A percentile compares a stretch with the other conserved stretches of the same genome.
phyloP scores from a whole-genome alignment of 2,113 vertebrate genomes.

The Mystacornis crossleyi region DNA sequence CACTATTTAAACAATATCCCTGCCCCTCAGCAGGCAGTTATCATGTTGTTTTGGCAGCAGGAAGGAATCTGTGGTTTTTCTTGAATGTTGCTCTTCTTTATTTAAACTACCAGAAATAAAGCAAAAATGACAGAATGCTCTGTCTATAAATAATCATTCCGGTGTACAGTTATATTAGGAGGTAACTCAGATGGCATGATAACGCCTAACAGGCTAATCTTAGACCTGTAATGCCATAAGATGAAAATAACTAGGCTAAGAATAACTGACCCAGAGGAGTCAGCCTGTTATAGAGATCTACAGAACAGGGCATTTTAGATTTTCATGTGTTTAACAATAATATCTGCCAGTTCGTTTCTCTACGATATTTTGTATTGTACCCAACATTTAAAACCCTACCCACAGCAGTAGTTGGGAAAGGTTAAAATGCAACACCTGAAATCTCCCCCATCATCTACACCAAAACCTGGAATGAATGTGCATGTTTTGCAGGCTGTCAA shows the following conservation, averaged over 20 bases:
- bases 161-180: conserved; percentile 93
- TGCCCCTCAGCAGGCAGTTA: conserved; percentile 75
- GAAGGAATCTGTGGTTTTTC: conserved; percentile 84
- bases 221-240: conserved; percentile 96
- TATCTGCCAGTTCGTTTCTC: background rate
- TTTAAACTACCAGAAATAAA: conserved; percentile 87
- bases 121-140: conserved; percentile 87
- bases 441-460: background rate
- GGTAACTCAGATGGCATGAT: conserved; percentile 94
- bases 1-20: conserved; percentile 57
- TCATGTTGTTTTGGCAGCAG: conserved; percentile 82
- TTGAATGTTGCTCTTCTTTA: conserved; percentile 80
- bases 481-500: background rate
- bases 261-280: conserved; percentile 99
- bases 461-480: background rate
- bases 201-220: conserved; percentile 97
- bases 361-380: background rate
- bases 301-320: conserved; percentile 52
- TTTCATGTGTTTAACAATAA: conserved; percentile 54
- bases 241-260: conserved; percentile 97
- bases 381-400: background rate
- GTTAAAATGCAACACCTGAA: background rate
- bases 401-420: background rate
- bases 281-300: conserved; percentile 79
- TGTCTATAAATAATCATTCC: conserved; percentile 93